Base-by-base conservation (phyloP, 2,113 vertebrate species). In the Phylloscopus trochiloides region DNA sequence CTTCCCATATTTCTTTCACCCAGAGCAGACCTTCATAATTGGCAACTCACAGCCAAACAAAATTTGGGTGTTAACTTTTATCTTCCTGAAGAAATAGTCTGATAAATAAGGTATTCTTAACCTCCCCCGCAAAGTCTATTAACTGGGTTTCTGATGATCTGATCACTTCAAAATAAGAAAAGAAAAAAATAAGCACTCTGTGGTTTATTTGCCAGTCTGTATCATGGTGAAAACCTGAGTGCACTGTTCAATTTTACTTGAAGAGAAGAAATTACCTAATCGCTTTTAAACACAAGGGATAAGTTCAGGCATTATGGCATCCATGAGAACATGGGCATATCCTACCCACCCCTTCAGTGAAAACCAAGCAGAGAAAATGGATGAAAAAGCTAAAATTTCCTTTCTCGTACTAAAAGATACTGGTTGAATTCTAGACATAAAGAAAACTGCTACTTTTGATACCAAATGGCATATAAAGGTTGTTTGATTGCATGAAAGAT, bases 401-500 rank as follows among this genome's bases (percentile, higher is more conserved):
- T 83, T 80, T 83, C 14, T 34, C 15, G 2, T 83, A 67, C 34
- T 40, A n/a, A 47, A 79, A 79, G 38, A 52, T 24, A 31, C 5
- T n/a, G 24, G 47, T 24, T 88, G 42, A 32, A 7, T 75, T 81
- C 66, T 62, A 65, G 38, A 12, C 29, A 34, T 77, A 73, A 93
- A 76, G 58, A 70, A 91, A 92, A 51, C 58, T 51, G 31, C 51
- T 74, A 50, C 70, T 94, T 85, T 43, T 72, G 51, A 36, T 91
- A 57, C 8, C 36, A 73, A 96, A 90, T 70, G 47, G 47, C 38
- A 76, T 70, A n/a, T 85, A 62, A 91, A 91, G 29, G 32, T 92
- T 92, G 80, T 72, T 92, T 82, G 87, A 91, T 90, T 96, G 70
- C 78, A 62, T 1, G 10, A 54, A 85, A 88, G 88, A 97, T 54